These are phyloP conservation scores for Eilema depressum DNA, from an alignment of 2,888 invertebrate genomes.

Conservation along the genomic window DNA sequence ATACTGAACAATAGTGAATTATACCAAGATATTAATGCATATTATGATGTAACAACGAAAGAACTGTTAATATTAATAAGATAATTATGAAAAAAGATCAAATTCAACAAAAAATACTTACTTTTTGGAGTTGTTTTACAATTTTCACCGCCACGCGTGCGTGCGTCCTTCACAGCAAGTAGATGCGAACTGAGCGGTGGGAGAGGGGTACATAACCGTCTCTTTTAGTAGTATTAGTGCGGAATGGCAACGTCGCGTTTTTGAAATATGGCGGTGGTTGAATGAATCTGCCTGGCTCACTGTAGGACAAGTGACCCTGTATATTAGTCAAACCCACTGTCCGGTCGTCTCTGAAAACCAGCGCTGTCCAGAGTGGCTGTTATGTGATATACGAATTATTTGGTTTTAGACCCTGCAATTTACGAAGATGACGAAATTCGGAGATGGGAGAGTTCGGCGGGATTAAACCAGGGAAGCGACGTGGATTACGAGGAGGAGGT, in stretches of 20 bases:
- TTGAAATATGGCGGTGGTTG: neutral
- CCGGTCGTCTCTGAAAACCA: no score
- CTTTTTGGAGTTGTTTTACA: neutral
- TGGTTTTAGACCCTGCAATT: no score
- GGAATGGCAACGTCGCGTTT: neutral
- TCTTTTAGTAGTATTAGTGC: neutral
- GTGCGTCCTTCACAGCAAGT: neutral
- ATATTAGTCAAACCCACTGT: no score
- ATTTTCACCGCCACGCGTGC: neutral
- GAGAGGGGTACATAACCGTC: neutral
- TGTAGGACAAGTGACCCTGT: neutral
- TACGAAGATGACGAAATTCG: no score
- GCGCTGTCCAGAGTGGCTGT: no score
- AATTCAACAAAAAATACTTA: conserved; percentile 1
- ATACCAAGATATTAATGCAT: conserved; percentile 2
- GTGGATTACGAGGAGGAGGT: no score
- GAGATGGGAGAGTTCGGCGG: no score
- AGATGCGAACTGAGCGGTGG: neutral
- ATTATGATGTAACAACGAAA: conserved; percentile 2
- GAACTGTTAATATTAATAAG: neutral
- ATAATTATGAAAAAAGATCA: neutral
- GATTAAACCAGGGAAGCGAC: no score
- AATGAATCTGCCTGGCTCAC: conserved; percentile 2
- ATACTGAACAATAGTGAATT: conserved; percentile 4
- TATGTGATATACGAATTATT: no score